Evolutionary conservation across 2,113 vertebrate genomes (phyloP), one percentile per base, ranked within the genome.

Genomic region (Larimichthys crocea): DNA sequence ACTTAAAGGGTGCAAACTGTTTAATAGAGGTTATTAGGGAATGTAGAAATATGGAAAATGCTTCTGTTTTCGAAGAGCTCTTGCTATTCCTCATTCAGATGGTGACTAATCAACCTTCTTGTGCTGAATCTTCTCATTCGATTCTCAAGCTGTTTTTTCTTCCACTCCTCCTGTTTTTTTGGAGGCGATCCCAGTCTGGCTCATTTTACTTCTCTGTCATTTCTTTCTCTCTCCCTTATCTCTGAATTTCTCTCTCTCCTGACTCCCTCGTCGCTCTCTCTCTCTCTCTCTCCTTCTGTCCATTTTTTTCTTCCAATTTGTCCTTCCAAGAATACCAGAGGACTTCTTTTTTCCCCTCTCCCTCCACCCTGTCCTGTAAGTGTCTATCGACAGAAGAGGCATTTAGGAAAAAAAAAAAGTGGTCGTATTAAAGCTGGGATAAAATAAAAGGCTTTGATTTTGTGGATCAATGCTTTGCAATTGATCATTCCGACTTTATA

Each of bases 391-490:
- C 52, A 59, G 44, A 6, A 0, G 22, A 74, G 62, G 77, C 48
- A 49, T 59, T 57, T 64, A 73, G 71, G 31, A 29, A 52, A 79
- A 79, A 17, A 62, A 66, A n/a, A 66, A 56, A 44, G 10, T 17
- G 46, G 44, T 66, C 60, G n/a, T 69, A 68, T 80, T 71, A 74
- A 82, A 76, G 64, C n/a, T 6, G 2, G 65, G 75, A 85, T 86
- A 85, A 75, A 90, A 72, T 75, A 24, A 83, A 40, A 70, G 57
- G 46, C 86, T 92, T 93, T 92, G 91, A 90, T 90, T 90, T 92
- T 71, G 86, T 22, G 89, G 89, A 89, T 93, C 92, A 89, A 81
- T 91, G 85, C 72, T 74, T 89, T 52, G 24, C 69, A 80, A 89
- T 86, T 90, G 90, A 91, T 90, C 80, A 86, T 61, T 74, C 67